These are phyloP conservation scores for Motacilla tschutschensis DNA, from an alignment of 2,113 vertebrate genomes.

Conservation along the genomic window DNA sequence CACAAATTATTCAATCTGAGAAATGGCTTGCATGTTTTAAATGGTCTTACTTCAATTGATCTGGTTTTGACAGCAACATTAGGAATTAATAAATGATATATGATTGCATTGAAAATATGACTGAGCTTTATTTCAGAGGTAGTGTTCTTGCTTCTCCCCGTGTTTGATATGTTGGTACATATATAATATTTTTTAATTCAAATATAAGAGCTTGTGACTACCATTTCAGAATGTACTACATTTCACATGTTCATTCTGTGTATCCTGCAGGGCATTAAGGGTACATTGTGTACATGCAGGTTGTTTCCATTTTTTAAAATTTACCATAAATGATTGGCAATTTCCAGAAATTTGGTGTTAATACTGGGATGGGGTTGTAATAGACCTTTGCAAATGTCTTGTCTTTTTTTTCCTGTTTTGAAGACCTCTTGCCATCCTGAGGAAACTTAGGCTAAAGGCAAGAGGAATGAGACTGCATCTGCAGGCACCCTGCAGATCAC, in stretches of 20 bases:
- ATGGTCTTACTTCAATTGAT: not conserved
- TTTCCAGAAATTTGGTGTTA: not conserved
- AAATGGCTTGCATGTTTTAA: not conserved
- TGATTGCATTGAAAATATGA: not conserved
- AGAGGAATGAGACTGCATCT: not conserved
- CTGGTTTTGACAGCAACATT: not conserved
- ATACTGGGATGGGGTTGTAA: not conserved
- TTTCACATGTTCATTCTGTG: not conserved
- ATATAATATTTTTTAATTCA: not conserved
- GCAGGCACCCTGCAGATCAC: not conserved
- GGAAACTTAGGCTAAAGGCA: not conserved
- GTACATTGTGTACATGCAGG: not conserved
- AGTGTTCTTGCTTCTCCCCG: not conserved
- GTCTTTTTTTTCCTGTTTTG: not conserved
- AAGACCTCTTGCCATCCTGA: not conserved
- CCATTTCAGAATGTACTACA: not conserved
- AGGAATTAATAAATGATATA: not conserved
- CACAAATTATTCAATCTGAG: not conserved
- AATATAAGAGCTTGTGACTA: not conserved
- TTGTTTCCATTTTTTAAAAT: not conserved
- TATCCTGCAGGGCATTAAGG: not conserved
- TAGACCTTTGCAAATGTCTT: not conserved
- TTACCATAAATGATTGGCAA: not conserved
- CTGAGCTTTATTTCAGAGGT: not conserved
- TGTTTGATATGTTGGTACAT: not conserved